These are phyloP conservation scores for Xenopus petersii DNA, from an alignment of 2,797 vertebrate genomes.

Conservation along the genomic window DNA sequence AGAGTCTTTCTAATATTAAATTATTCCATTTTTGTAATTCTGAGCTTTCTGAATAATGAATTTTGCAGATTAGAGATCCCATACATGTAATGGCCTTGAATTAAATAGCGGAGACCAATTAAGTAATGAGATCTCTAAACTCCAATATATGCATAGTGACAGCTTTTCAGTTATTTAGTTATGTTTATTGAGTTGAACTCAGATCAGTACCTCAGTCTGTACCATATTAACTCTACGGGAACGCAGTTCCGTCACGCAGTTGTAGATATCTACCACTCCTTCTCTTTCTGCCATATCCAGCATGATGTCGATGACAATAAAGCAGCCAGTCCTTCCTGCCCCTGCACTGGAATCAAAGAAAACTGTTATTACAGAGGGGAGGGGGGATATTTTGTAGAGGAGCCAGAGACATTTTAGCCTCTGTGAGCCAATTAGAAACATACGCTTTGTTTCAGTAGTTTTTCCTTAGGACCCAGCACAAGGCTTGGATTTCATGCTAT, in stretches of 20 bases:
- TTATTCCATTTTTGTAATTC: no score
- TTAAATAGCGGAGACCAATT: no score
- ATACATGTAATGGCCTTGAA: no score
- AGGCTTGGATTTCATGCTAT: background rate
- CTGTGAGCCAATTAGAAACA: no score
- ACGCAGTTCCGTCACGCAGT: constrained; percentile 93
- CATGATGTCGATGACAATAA: constrained; percentile 99
- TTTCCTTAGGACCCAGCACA: background rate
- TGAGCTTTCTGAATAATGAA: no score
- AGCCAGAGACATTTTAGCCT: background rate
- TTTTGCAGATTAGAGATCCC: no score
- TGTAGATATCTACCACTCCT: constrained; percentile 97
- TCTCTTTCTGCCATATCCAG: constrained; percentile 97
- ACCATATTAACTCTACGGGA: constrained; percentile 98
- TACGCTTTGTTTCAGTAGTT: background rate
- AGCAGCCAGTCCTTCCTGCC: constrained; percentile 93
- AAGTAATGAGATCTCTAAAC: no score
- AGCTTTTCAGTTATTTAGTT: no score
- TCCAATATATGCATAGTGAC: no score
- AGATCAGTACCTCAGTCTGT: constrained; percentile 90
- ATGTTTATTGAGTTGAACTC: no score
- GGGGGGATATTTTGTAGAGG: background rate
- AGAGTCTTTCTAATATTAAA: no score
- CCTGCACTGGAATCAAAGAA: constrained; percentile 74
- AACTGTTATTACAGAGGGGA: background rate